Conservation (phyloP, 2,797 vertebrate genomes). For the Pagetopsis macropterus region DNA sequence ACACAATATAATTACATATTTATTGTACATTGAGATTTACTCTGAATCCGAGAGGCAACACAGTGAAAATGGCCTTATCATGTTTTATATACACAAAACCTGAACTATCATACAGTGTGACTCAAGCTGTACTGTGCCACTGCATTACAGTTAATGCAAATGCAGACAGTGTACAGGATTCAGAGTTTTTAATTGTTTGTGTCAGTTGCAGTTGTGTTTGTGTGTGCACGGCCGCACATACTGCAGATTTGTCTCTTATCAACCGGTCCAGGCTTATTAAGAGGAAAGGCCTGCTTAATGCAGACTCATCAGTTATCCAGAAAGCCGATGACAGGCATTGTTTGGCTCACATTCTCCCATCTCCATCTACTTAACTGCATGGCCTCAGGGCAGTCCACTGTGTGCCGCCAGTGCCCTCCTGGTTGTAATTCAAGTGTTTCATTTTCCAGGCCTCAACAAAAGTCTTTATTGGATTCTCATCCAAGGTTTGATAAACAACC, state of each 20-base stretch:
- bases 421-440: slow-evolving; percentile 42
- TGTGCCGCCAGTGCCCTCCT: slow-evolving; percentile 19
- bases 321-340: slow-evolving; percentile 36
- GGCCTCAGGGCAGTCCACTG: slow-evolving; percentile 3
- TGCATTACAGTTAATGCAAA: not conserved
- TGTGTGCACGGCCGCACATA: not conserved
- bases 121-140: not conserved
- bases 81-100: slow-evolving; percentile 15
- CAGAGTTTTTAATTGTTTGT: not conserved
- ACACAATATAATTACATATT: not conserved
- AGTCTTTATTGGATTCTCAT: not conserved
- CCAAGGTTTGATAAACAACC: not conserved
- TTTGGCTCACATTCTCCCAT: slow-evolving; percentile 49
- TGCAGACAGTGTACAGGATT: slow-evolving; percentile 4
- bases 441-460: slow-evolving; percentile 8
- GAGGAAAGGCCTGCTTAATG: slow-evolving; percentile 31
- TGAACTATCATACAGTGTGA: not conserved
- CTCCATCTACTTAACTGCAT: slow-evolving; percentile 50
- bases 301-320: slow-evolving; percentile 63
- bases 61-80: slow-evolving; percentile 5
- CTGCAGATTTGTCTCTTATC: slow-evolving; percentile 23
- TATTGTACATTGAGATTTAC: not conserved
- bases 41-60: slow-evolving; percentile 14
- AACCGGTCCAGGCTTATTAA: slow-evolving; percentile 34
- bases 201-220: not conserved